Base-by-base conservation (phyloP, 2,888 invertebrate species). In the Anticlea derivata region DNA sequence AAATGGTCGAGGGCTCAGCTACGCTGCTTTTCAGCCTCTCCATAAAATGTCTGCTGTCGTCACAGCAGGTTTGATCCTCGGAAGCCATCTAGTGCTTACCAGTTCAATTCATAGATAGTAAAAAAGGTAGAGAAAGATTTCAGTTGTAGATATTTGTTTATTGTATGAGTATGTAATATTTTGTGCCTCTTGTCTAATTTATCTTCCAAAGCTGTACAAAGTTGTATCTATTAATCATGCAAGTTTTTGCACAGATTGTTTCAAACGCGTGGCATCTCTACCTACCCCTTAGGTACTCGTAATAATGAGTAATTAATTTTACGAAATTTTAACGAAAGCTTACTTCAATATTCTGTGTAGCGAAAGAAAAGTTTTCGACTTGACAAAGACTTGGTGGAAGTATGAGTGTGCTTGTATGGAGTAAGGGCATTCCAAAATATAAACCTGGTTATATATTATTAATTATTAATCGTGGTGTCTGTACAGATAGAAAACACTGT, bases 321-420 rank as follows among this genome's bases (percentile, higher is more conserved):
- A 65, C 65, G 62, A 63, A n/a, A n/a, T n/a, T 61, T 66, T 62
- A 60, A 67, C 58, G 58, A 60, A 61, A 48, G 61, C 30, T 30
- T 44, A 61, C 59, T 65, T 65, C 60, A 63, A 60, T 65, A 60
- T 61, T 56, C 48, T 33, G 47, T 56, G 50, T 49, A 61, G 58
- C 50, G 63, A 70, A 68, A 71, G 68, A 70, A 73, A 74, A 72
- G 60, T 73, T 73, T 46, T 48, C 50, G 67, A 66, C 63, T 69
- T 68, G 60, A 63, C 62, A 64, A 71, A 64, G 67, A 66, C 66
- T 66, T 57, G 50, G 34, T 39, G 33, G 41, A 48, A 50, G 20
- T 48, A 55, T 13, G 7, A 38, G 31, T 22, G 60, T 70, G 65
- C 38, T 45, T 52, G 55, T 58, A 40, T 45, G 30, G 13, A 58